Evolutionary conservation across 2,113 vertebrate species (phyloP).

Genomic region (Cyprinodon variegatus): DNA sequence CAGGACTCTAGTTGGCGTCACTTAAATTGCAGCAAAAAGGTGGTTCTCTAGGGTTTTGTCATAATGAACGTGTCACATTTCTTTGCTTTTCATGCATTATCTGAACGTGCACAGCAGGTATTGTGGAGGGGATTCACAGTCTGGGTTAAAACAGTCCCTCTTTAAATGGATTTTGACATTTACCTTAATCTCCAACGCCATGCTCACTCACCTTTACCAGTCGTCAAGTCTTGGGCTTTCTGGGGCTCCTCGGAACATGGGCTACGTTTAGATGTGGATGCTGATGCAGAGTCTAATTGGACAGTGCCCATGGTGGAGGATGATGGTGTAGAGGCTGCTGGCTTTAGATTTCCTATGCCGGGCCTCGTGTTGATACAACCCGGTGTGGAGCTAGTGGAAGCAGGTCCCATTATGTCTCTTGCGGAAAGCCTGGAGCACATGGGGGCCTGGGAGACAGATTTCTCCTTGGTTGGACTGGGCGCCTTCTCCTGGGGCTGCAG

Average conservation of each 20-base stretch:
- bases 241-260: constrained; percentile 48
- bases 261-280: constrained; percentile 35
- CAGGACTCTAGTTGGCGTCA: too few species aligned
- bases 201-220: constrained; percentile 68
- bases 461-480: constrained; percentile 40
- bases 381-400: constrained; percentile 42
- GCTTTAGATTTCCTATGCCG: constrained; percentile 31
- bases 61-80: neutral
- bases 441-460: constrained; percentile 43
- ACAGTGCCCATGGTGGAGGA: constrained; percentile 23
- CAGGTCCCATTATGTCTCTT: constrained; percentile 47
- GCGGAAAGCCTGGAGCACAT: constrained; percentile 65
- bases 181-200: neutral
- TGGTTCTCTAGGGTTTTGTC: too few species aligned
- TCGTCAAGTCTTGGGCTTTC: constrained; percentile 44
- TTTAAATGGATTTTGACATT: neutral
- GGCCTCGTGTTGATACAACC: constrained; percentile 47
- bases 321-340: constrained; percentile 19
- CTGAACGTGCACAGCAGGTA: neutral
- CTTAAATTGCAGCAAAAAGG: too few species aligned
- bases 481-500: constrained; percentile 57
- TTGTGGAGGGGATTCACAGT: neutral
- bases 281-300: constrained; percentile 41
- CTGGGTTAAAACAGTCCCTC: neutral
- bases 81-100: neutral